Conservation (phyloP, 2,797 vertebrate genomes). For the Myotis findleyi region DNA sequence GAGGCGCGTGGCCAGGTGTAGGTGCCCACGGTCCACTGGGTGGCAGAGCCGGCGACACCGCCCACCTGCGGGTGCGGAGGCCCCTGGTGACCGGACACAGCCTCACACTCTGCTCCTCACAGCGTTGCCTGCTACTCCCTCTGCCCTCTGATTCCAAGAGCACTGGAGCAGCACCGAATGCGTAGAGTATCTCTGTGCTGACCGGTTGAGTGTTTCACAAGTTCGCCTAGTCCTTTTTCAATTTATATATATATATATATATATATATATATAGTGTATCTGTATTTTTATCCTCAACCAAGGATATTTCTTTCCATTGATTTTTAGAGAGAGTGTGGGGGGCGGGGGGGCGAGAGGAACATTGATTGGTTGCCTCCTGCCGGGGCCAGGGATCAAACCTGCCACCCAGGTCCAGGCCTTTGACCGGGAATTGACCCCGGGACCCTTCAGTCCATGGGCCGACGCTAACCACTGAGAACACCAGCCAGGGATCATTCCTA, state of each 20-base stretch:
- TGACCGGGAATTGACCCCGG: too few species aligned
- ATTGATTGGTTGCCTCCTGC: too few species aligned
- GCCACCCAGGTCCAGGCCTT: too few species aligned
- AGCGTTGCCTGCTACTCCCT: neutral
- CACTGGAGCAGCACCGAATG: fast-evolving
- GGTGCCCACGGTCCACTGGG: neutral
- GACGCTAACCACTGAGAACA: too few species aligned
- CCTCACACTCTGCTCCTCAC: neutral
- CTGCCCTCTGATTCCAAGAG: neutral
- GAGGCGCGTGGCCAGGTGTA: fast-evolving
- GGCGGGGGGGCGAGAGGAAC: too few species aligned
- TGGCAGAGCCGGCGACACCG: fast-evolving
- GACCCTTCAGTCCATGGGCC: too few species aligned
- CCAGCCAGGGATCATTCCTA: too few species aligned
- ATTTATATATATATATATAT: neutral
- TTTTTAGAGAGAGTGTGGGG: too few species aligned
- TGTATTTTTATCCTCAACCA: too few species aligned
- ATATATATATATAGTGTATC: too few species aligned
- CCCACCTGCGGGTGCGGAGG: neutral
- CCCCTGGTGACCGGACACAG: neutral
- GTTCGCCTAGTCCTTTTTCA: neutral
- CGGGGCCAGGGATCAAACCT: too few species aligned
- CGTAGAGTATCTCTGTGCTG: neutral
- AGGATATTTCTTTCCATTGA: too few species aligned
- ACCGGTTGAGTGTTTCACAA: neutral